A percentile compares a stretch with the other conserved stretches of the same genome.
Evolutionary conservation across 2,888 invertebrate species (phyloP).

Genomic region (Torymus texanus): DNA sequence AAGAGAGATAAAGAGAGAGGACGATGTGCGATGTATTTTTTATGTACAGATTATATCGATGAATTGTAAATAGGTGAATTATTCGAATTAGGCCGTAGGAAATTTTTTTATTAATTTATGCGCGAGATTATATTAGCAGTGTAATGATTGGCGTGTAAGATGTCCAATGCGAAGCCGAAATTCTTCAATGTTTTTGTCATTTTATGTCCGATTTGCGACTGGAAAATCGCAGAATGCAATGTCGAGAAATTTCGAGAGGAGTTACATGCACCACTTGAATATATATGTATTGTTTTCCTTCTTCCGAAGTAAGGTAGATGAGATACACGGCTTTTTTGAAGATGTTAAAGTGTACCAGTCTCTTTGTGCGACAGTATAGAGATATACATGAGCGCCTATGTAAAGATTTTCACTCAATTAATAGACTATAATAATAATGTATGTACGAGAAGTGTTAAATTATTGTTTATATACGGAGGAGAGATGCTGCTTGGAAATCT

Average conservation of each 20-base stretch:
- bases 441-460: slow-evolving; percentile 51
- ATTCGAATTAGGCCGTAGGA: too few species aligned
- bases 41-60: background rate
- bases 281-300: background rate
- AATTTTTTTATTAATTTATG: too few species aligned
- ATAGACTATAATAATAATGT: slow-evolving; percentile 51
- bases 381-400: slow-evolving; percentile 37
- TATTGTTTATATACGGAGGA: slow-evolving; percentile 49
- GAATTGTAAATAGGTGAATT: background rate
- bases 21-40: background rate
- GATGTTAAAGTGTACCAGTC: slow-evolving; percentile 9
- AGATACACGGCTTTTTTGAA: background rate
- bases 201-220: background rate
- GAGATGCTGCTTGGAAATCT: slow-evolving; percentile 41
- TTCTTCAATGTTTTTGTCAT: too few species aligned
- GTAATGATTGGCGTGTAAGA: too few species aligned
- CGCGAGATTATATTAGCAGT: too few species aligned
- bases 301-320: too few species aligned
- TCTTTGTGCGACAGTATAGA: slow-evolving; percentile 13
- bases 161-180: too few species aligned
- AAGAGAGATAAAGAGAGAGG: background rate
- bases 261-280: background rate
- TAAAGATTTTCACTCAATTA: slow-evolving; percentile 49
- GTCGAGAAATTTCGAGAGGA: too few species aligned
- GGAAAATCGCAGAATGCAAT: background rate